These are phyloP conservation scores for Montipora efflorescens DNA, from an alignment of 64 coral and sea anemone genomes.

Conservation along the genomic window DNA sequence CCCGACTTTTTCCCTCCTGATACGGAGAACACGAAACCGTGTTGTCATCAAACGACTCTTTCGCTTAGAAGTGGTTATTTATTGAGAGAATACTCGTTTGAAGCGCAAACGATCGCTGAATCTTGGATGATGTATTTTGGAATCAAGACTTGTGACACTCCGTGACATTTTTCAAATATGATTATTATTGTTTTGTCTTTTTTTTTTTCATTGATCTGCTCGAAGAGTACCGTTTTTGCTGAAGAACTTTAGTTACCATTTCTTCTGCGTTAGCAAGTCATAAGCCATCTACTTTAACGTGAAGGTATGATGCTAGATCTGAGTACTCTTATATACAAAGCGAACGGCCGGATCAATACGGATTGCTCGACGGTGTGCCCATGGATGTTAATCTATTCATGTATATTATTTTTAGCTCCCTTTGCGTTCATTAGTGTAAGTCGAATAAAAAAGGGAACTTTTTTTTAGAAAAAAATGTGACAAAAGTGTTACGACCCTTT, in stretches of 20 bases:
- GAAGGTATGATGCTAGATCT: too few species aligned
- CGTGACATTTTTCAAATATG: background rate
- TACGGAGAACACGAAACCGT: background rate
- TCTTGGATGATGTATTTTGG: conserved; percentile 58
- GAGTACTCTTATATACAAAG: too few species aligned
- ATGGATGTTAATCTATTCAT: too few species aligned
- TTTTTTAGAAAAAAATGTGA: background rate
- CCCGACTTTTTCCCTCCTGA: conserved; percentile 49
- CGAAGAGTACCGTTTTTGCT: background rate
- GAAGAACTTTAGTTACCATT: background rate
- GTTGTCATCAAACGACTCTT: background rate
- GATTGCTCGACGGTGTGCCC: too few species aligned
- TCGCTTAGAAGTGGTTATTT: background rate
- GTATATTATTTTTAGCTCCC: background rate
- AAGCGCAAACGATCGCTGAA: conserved; percentile 16
- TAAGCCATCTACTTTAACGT: too few species aligned
- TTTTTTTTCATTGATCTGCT: background rate
- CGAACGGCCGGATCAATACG: too few species aligned
- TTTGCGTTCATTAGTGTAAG: background rate
- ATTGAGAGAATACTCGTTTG: conserved; percentile 16
- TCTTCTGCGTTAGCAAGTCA: too few species aligned
- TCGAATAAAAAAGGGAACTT: background rate
- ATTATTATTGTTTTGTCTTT: background rate
- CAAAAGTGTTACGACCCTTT: background rate
- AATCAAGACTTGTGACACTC: background rate